phyloP scores from a whole-genome alignment of 1,140 invertebrate species.

The Neomicropteryx cornuta region DNA sequence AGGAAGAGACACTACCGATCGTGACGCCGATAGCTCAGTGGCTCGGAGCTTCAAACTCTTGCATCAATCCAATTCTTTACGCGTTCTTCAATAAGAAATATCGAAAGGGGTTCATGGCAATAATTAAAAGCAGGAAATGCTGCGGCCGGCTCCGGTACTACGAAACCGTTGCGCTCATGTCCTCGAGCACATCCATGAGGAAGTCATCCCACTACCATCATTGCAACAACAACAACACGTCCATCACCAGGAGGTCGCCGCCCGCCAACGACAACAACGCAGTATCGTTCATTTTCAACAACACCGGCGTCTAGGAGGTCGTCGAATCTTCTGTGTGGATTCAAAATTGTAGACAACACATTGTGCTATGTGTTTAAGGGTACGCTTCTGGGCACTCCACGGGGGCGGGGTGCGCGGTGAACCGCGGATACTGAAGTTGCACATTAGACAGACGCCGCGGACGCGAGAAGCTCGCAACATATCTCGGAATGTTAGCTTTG shows the following conservation, averaged over 20 bases:
- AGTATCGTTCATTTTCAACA: constrained; percentile 61
- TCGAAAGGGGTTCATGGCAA: constrained; percentile 81
- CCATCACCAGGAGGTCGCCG: constrained; percentile 47
- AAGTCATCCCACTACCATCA: constrained; percentile 74
- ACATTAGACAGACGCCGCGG: too few species aligned
- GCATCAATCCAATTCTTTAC: constrained; percentile 96
- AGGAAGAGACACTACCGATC: constrained; percentile 68
- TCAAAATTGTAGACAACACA: background rate
- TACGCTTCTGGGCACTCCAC: background rate
- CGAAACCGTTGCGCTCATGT: constrained; percentile 72
- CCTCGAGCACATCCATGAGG: constrained; percentile 67
- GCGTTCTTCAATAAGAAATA: constrained; percentile 97
- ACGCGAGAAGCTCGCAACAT: too few species aligned
- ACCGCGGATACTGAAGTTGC: too few species aligned
- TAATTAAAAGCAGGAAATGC: constrained; percentile 72
- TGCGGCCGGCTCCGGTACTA: constrained; percentile 73
- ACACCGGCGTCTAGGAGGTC: constrained; percentile 36
- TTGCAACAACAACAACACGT: constrained; percentile 51
- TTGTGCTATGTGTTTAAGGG: background rate
- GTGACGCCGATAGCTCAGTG: constrained; percentile 89
- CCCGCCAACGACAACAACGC: constrained; percentile 54
- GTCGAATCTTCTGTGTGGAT: background rate
- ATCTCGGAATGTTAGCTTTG: too few species aligned
- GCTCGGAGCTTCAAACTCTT: constrained; percentile 91
- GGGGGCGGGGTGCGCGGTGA: background rate